phyloP scores from a whole-genome alignment of 2,888 invertebrate genomes.

The Laothoe populi region DNA sequence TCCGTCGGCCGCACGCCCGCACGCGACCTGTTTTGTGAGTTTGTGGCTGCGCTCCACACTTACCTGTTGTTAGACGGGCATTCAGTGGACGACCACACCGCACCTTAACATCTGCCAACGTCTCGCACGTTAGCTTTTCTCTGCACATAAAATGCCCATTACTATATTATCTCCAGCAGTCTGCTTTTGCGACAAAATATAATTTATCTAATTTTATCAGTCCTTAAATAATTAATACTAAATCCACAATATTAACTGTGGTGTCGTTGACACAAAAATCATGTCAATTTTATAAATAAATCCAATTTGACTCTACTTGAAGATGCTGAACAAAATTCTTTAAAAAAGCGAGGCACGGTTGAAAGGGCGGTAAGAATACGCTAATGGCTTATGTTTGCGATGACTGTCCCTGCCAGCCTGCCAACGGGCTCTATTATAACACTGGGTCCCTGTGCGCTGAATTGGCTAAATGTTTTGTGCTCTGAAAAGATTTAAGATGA shows the following conservation, averaged over 20 bases:
- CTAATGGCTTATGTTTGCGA: slow-evolving; percentile 82
- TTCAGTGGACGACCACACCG: background rate
- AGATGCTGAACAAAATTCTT: slow-evolving; percentile 56
- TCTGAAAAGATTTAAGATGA: slow-evolving; percentile 81
- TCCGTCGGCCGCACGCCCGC: slow-evolving; percentile 64
- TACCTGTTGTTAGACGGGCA: slow-evolving; percentile 18
- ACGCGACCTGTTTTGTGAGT: slow-evolving; percentile 60
- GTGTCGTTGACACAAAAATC: background rate
- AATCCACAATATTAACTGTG: background rate
- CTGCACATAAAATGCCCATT: background rate
- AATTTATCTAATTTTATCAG: background rate
- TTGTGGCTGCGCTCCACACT: slow-evolving; percentile 45
- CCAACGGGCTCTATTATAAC: slow-evolving; percentile 78
- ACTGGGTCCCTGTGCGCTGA: slow-evolving; percentile 74
- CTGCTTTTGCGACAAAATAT: too few relatives aligned
- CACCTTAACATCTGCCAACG: slow-evolving; percentile 1
- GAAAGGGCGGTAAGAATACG: slow-evolving; percentile 77
- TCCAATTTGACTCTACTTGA: slow-evolving; percentile 42
- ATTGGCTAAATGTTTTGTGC: slow-evolving; percentile 83
- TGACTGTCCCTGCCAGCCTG: slow-evolving; percentile 76
- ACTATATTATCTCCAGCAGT: background rate
- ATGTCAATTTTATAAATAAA: slow-evolving; percentile 16
- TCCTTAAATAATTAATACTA: background rate
- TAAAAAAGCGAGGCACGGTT: slow-evolving; percentile 61
- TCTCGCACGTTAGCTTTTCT: slow-evolving; percentile 3